phyloP scores from a whole-genome alignment of 2,888 invertebrate species.

The Syritta pipiens region DNA sequence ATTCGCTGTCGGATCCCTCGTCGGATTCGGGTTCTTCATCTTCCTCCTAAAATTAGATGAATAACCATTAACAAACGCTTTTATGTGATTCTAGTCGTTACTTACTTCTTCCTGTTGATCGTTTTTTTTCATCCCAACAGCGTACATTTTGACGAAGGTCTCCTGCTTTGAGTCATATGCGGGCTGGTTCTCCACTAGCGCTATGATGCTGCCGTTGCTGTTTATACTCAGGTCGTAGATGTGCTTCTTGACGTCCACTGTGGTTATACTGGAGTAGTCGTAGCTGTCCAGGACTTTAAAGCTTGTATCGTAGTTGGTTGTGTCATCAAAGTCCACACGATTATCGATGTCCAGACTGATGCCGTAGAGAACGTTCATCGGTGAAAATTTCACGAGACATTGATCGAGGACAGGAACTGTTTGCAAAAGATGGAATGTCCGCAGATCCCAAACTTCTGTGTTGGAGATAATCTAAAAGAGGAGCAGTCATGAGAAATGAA shows the following conservation, averaged over 20 bases:
- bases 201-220: slow-evolving; percentile 91
- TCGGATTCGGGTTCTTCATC: slow-evolving; percentile 84
- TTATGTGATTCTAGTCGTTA: slow-evolving; percentile 29
- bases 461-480: slow-evolving; percentile 91
- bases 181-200: slow-evolving; percentile 93
- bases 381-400: slow-evolving; percentile 92
- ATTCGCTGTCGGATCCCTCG: slow-evolving; percentile 80
- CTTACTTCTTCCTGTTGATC: slow-evolving; percentile 92
- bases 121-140: slow-evolving; percentile 92
- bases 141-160: slow-evolving; percentile 93
- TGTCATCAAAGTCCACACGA: slow-evolving; percentile 85
- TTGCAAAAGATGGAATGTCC: slow-evolving; percentile 95
- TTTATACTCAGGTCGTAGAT: slow-evolving; percentile 93
- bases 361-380: slow-evolving; percentile 92
- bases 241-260: slow-evolving; percentile 94
- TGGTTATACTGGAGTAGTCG: slow-evolving; percentile 97
- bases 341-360: slow-evolving; percentile 87
- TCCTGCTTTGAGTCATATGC: slow-evolving; percentile 92
- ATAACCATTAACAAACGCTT: neutral
- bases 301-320: slow-evolving; percentile 91
- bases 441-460: slow-evolving; percentile 98
- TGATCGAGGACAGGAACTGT: slow-evolving; percentile 97
- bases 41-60: slow-evolving; percentile 81
- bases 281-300: slow-evolving; percentile 96
- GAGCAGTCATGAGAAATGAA: slow-evolving; percentile 9